A percentile compares a stretch with the other conserved stretches of the same genome.
These are phyloP conservation scores for Linurgus olivaceus DNA, from an alignment of 2,797 vertebrate genomes.

Conservation along the genomic window DNA sequence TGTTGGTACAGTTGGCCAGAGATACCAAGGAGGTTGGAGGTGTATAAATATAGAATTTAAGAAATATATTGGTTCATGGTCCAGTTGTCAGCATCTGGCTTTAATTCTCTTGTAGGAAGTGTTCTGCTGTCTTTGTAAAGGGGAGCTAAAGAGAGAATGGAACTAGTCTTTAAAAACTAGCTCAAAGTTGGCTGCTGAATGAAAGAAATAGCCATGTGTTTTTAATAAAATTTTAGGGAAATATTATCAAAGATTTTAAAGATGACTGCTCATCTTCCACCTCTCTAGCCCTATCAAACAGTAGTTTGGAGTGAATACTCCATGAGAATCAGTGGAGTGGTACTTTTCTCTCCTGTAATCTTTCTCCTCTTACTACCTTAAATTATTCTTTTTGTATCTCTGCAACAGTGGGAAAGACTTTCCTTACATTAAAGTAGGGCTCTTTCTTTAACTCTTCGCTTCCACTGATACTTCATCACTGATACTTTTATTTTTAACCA, in stretches of 20 bases:
- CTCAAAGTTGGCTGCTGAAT: neutral
- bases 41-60: neutral
- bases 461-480: neutral
- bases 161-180: neutral
- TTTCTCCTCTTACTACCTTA: neutral
- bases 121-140: neutral
- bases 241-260: neutral
- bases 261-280: neutral
- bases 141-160: neutral
- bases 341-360: neutral
- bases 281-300: neutral
- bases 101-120: neutral
- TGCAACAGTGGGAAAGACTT: neutral
- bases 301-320: neutral
- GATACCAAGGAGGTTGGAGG: neutral
- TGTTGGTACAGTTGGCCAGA: neutral
- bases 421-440: neutral
- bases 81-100: neutral
- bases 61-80: neutral
- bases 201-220: neutral
- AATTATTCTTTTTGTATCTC: neutral
- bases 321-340: fast-evolving
- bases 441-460: neutral
- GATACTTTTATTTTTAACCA: neutral
- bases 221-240: neutral